These are phyloP conservation scores for Tetramorium alpestre DNA, from an alignment of 1,140 invertebrate genomes.

Conservation along the genomic window DNA sequence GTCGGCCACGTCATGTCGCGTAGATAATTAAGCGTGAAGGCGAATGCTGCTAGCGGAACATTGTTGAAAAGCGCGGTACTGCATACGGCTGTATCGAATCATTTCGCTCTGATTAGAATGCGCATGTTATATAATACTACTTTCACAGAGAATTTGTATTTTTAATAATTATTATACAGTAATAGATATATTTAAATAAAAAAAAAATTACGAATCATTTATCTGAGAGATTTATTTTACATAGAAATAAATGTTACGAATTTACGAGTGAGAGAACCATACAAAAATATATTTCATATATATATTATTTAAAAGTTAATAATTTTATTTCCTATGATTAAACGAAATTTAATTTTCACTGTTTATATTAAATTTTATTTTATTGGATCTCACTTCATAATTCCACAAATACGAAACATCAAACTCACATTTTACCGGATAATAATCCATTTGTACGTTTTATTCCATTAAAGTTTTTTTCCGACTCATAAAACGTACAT, in stretches of 20 bases:
- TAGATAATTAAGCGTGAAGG: constrained; percentile 55
- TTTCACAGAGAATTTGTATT: neutral
- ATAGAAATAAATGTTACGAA: neutral
- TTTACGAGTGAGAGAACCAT: neutral
- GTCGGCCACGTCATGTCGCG: constrained; percentile 46
- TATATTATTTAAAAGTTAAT: neutral
- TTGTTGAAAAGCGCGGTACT: constrained; percentile 19
- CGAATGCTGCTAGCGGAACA: constrained; percentile 11
- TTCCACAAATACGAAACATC: neutral
- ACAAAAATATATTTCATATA: neutral
- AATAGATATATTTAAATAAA: neutral
- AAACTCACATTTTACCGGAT: neutral
- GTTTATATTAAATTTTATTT: constrained; percentile 7
- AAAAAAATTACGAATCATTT: neutral
- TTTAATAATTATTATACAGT: neutral
- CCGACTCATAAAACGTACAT: neutral
- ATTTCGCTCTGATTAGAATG: constrained; percentile 26
- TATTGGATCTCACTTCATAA: constrained; percentile 7
- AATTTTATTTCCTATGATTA: neutral
- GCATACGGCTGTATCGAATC: constrained; percentile 20
- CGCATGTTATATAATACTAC: neutral
- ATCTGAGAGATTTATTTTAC: neutral
- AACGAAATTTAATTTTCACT: neutral
- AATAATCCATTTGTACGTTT: constrained; percentile 25
- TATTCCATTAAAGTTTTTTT: constrained; percentile 18